Conservation (phyloP, 2,888 invertebrate genomes). For the Melanostoma scalare region DNA sequence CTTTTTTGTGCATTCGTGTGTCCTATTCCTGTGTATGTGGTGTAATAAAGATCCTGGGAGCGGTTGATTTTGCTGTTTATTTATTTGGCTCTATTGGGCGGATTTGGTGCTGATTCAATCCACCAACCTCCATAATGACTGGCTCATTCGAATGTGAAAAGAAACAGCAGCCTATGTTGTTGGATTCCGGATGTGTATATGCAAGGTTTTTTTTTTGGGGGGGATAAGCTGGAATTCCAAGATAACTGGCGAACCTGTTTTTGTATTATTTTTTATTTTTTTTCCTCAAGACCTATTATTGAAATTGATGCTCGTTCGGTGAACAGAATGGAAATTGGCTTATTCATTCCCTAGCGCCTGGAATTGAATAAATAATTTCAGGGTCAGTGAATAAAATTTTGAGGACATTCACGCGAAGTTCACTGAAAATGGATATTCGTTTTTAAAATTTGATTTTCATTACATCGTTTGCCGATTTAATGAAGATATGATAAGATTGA, state of each 20-base stretch:
- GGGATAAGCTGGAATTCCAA: conserved; percentile 55
- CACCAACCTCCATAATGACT: conserved; percentile 40
- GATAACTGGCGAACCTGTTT: conserved; percentile 45
- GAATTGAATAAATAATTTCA: conserved; percentile 64
- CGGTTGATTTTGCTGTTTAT: conserved; percentile 66
- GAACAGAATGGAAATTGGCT: conserved; percentile 65
- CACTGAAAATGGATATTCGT: conserved; percentile 35
- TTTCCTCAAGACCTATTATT: conserved; percentile 49
- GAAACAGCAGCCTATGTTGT: neutral
- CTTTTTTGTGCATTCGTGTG: conserved; percentile 48
- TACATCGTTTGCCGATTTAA: too few species aligned
- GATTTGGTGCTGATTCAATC: conserved; percentile 25
- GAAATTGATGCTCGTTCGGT: conserved; percentile 68
- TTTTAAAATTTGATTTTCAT: conserved; percentile 21
- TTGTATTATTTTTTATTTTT: conserved; percentile 12
- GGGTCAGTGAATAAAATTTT: conserved; percentile 43
- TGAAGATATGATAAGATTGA: too few species aligned
- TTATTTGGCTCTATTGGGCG: conserved; percentile 57
- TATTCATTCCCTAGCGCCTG: conserved; percentile 43
- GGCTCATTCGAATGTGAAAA: conserved; percentile 59
- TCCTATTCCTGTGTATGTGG: conserved; percentile 49
- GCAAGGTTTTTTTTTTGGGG: conserved; percentile 45
- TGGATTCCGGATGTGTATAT: neutral
- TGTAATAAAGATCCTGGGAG: conserved; percentile 54
- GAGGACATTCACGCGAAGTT: conserved; percentile 23